phyloP scores from a whole-genome alignment of 2,888 invertebrate species.

The Ashinkailepas kermadecensis region DNA sequence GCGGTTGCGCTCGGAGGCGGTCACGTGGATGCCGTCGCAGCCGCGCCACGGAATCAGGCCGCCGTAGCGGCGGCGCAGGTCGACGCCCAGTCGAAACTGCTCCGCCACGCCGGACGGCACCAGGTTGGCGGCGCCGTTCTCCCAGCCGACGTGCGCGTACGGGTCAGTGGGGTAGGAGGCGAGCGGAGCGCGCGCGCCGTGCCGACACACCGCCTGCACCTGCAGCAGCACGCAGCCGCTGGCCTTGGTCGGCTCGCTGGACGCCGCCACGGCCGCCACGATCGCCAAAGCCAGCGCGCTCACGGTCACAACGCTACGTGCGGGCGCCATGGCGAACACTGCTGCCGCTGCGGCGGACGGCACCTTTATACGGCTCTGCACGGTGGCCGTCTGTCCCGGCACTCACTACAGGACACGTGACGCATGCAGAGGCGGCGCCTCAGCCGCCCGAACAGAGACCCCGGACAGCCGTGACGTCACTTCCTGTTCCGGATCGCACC shows the following conservation, averaged over 20 bases:
- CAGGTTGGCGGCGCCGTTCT: neutral
- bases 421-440: no score
- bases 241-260: neutral
- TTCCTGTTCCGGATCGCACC: no score
- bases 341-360: no score
- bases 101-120: neutral
- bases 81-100: neutral
- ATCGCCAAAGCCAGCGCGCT: neutral
- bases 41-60: neutral
- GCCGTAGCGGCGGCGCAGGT: neutral
- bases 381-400: no score
- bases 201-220: constrained; percentile 7
- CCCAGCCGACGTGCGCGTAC: neutral
- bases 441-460: no score
- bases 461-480: no score
- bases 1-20: neutral
- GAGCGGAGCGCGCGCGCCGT: neutral
- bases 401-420: no score
- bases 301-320: neutral
- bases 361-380: no score
- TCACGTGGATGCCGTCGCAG: neutral
- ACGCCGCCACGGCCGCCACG: neutral
- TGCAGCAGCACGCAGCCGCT: neutral
- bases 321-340: no score
- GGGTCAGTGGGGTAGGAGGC: neutral